Conservation (phyloP, 2,888 invertebrate species). For the Phoenoteleia sp. region DNA sequence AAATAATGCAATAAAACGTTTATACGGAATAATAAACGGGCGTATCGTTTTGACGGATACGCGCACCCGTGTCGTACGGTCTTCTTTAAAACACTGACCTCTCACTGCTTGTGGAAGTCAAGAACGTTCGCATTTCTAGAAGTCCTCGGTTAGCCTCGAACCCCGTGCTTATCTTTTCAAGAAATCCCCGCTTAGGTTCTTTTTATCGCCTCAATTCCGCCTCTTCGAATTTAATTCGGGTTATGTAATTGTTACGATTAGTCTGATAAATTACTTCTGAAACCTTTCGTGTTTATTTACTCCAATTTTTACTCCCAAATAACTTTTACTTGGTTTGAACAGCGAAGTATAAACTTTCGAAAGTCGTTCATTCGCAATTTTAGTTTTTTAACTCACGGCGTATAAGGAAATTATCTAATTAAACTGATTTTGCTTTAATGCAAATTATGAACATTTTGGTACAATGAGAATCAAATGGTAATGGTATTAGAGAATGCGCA, state of each 20-base stretch:
- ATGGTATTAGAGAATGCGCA: too few relatives aligned
- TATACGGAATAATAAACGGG: conserved; percentile 8
- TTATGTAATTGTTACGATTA: conserved; percentile 53
- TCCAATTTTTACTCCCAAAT: too few relatives aligned
- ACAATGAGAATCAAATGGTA: too few relatives aligned
- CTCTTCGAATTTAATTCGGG: conserved; percentile 50
- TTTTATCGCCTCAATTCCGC: conserved; percentile 43
- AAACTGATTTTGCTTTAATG: too few relatives aligned
- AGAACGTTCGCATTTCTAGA: conserved; percentile 63
- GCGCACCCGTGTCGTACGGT: conserved; percentile 49
- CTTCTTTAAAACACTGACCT: conserved; percentile 69
- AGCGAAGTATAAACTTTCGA: too few relatives aligned
- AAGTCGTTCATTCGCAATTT: too few relatives aligned
- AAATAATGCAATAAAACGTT: conserved; percentile 1
- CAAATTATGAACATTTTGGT: too few relatives aligned
- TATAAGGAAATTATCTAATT: too few relatives aligned
- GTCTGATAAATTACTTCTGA: conserved; percentile 28
- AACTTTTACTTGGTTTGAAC: too few relatives aligned
- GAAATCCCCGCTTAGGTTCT: conserved; percentile 59
- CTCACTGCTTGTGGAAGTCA: conserved; percentile 55
- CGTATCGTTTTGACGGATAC: conserved; percentile 22
- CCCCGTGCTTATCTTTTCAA: conserved; percentile 59
- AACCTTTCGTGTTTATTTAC: conserved; percentile 32
- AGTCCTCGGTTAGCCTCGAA: conserved; percentile 52
- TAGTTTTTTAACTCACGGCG: too few relatives aligned